These are phyloP conservation scores for Meriones unguiculatus DNA, from an alignment of 2,113 vertebrate genomes.

Conservation along the genomic window DNA sequence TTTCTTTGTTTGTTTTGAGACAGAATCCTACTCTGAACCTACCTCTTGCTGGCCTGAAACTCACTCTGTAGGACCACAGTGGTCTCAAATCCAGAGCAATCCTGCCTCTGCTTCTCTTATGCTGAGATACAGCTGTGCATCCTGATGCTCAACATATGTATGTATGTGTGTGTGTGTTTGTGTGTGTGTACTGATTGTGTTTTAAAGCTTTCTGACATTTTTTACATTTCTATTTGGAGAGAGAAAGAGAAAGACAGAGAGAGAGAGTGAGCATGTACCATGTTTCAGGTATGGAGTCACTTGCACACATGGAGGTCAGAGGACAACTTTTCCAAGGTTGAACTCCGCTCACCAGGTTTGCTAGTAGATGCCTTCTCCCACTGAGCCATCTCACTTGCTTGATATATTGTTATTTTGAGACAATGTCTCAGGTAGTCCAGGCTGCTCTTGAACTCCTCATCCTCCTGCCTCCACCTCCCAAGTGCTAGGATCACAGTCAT, in stretches of 20 bases:
- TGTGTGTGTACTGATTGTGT: background rate
- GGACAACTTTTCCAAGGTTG: background rate
- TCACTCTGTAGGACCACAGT: background rate
- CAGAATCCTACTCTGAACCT: background rate
- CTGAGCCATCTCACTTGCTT: background rate
- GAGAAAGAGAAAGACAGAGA: background rate
- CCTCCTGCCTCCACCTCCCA: background rate
- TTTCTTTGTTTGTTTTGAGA: background rate
- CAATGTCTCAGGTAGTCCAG: background rate
- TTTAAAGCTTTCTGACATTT: background rate
- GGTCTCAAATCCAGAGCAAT: background rate
- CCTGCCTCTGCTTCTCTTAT: background rate
- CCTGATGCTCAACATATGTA: background rate
- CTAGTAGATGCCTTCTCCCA: too few relatives aligned
- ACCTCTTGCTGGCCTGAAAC: background rate
- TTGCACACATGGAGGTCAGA: background rate
- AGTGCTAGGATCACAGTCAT: background rate
- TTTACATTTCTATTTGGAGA: background rate
- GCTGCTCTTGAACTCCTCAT: background rate
- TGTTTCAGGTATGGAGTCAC: background rate
- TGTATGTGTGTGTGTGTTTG: background rate
- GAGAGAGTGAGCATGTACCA: background rate
- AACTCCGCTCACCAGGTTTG: background rate
- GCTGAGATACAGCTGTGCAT: background rate
- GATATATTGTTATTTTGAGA: background rate